Evolutionary conservation across 2,888 invertebrate species (phyloP).

Genomic region (Tuta absoluta): DNA sequence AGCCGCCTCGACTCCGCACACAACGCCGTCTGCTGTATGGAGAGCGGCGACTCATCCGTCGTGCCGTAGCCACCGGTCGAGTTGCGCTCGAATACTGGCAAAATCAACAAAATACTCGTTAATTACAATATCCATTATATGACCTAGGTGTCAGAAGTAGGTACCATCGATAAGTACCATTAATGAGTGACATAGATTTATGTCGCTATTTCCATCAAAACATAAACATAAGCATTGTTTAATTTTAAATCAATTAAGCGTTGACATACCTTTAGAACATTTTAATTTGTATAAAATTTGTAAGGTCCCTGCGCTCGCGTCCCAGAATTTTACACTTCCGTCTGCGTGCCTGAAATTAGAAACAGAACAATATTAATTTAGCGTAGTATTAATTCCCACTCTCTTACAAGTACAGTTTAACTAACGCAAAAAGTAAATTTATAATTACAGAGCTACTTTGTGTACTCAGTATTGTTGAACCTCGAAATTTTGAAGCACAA

Average conservation of each 20-base stretch:
- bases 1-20: conserved; percentile 94
- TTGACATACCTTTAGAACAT: conserved; percentile 88
- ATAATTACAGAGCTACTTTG: no score
- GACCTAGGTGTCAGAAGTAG: no score
- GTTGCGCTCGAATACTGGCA: conserved; percentile 68
- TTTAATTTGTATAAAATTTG: conserved; percentile 99
- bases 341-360: conserved; percentile 92
- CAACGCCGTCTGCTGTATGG: conserved; percentile 93
- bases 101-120: background rate
- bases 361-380: background rate
- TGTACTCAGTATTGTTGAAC: no score
- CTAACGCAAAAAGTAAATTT: no score
- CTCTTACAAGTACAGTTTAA: no score
- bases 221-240: no score
- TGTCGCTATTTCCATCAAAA: no score
- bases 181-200: no score
- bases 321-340: conserved; percentile 99
- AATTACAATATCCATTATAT: background rate
- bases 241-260: background rate
- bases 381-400: background rate
- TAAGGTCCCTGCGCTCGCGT: conserved; percentile 96
- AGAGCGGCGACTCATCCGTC: conserved; percentile 88
- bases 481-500: no score
- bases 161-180: no score
- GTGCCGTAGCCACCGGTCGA: conserved; percentile 75